Percentiles rank a stretch among this genome's conserved stretches.
phyloP scores from a whole-genome alignment of 2,888 invertebrate genomes.

The Lasioglossum leucozonium region DNA sequence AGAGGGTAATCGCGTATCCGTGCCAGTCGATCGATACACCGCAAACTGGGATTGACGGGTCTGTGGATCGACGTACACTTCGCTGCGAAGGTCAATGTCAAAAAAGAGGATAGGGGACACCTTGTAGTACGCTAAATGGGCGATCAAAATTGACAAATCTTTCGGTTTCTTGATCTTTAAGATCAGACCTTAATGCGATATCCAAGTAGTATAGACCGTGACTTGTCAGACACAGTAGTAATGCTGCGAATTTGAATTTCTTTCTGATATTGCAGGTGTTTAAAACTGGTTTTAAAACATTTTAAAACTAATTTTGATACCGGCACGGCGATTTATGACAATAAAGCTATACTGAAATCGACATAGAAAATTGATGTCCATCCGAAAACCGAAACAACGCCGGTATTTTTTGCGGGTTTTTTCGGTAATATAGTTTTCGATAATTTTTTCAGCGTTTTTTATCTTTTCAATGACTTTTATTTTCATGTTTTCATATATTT shows the following conservation, averaged over 20 bases:
- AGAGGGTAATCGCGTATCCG: slow-evolving; percentile 52
- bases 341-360: neutral
- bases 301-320: too few species aligned
- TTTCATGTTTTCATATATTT: neutral
- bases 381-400: neutral
- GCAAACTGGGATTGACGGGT: slow-evolving; percentile 40
- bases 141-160: neutral
- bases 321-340: neutral
- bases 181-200: neutral
- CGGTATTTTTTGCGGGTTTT: neutral
- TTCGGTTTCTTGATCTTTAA: neutral
- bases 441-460: too few species aligned
- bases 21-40: slow-evolving; percentile 51
- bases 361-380: neutral
- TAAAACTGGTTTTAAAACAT: too few species aligned
- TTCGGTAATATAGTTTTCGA: neutral
- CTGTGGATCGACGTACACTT: slow-evolving; percentile 9
- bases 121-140: neutral
- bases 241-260: neutral
- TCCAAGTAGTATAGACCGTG: neutral
- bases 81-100: slow-evolving; percentile 56
- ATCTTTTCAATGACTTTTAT: neutral
- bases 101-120: slow-evolving; percentile 1
- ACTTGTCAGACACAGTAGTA: neutral
- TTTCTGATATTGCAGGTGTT: neutral